phyloP scores from a whole-genome alignment of 2,113 vertebrate genomes.

The Pachyramphus minor region DNA sequence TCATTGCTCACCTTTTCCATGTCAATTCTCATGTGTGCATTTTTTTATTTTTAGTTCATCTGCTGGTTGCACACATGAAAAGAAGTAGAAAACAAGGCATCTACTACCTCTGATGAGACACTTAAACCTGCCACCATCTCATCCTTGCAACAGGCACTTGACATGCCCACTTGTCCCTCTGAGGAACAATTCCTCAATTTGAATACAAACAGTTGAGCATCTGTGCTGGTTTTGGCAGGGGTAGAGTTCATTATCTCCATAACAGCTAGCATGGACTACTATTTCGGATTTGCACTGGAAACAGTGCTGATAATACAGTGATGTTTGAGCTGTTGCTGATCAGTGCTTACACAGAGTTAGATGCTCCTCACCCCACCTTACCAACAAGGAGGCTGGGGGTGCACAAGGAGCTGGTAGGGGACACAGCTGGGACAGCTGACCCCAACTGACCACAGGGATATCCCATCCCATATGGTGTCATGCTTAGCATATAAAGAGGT shows the following conservation, averaged over 20 bases:
- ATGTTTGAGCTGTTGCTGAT: background rate
- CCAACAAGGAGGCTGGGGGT: fast-evolving
- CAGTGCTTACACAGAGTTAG: background rate
- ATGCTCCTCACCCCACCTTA: background rate
- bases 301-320: fast-evolving
- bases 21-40: background rate
- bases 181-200: conserved; percentile 50
- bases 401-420: background rate
- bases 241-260: background rate
- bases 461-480: no score
- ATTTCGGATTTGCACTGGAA: background rate
- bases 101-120: background rate
- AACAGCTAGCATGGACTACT: background rate
- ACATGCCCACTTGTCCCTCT: background rate
- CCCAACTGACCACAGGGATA: background rate
- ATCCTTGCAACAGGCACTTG: background rate
- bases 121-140: background rate
- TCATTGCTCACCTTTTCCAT: background rate
- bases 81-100: background rate
- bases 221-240: background rate
- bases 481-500: background rate
- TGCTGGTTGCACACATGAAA: background rate
- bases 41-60: background rate
- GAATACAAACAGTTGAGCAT: background rate
- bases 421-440: background rate